Base-by-base conservation (phyloP, 2,888 invertebrate species). In the Andrena marginata region DNA sequence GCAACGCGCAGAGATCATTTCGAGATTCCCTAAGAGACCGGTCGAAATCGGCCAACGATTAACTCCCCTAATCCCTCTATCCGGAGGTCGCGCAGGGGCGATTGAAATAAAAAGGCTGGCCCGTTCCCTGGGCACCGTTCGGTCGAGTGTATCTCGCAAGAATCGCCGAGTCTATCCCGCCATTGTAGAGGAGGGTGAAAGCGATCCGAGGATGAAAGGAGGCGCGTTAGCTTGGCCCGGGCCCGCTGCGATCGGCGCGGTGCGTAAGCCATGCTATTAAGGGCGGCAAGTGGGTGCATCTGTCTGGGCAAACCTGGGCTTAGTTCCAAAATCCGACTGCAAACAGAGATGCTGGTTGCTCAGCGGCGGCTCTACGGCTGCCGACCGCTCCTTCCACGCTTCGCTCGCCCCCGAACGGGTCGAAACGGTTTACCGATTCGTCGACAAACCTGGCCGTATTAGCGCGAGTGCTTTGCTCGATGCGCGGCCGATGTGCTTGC, bases 281-380 rank as follows among this genome's bases (percentile, higher is more conserved):
- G 91, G 86, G 83, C 88, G 90, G 91, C 91, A 91, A 92, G 92
- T 92, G 91, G 92, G 91, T 92, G 92, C 92, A 92, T 92, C 92
- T 92, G 92, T 92, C 92, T 92, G 92, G 90, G 92, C 90, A 92
- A 92, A 92, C 92, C 89, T 90, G 89, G 91, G 92, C 92, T 92
- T 92, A 92, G 91, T 89, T 92, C 92, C 91, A 92, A 92, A 89
- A 92, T 91, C 92, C 91, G 85, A 92, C 87, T 87, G 92, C 91
- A 92, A 92, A 92, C 90, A 92, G 88, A 89, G 91, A 90, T 90
- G 86, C 87, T 76, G 78, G 86, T 86, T 89, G 81, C 88, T 81
- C 85, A 67, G 79, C 68, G 75, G 80, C 67, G 64, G 62, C 75
- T 77, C 67, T 59, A 56, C 51, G 60, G 60, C 76, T 59, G 68